A percentile compares a stretch with the other conserved stretches of the same genome.
Evolutionary conservation across 2,888 invertebrate genomes (phyloP).

Genomic region (Chrysolina americana): DNA sequence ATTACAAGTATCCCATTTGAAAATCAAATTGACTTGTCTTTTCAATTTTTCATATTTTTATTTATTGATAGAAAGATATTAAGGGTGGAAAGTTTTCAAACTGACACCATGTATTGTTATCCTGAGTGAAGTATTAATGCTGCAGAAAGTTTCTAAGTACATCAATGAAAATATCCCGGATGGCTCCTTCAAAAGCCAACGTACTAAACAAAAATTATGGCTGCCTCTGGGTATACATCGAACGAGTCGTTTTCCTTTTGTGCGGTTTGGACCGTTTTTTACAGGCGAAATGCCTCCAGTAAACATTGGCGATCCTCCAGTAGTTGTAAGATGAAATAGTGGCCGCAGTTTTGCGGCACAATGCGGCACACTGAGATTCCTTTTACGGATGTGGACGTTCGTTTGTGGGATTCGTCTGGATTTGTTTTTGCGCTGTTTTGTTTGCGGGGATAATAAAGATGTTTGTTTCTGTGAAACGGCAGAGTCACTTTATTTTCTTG

Average conservation of each 20-base stretch:
- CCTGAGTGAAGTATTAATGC: too few species aligned
- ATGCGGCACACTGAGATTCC: conserved; percentile 61
- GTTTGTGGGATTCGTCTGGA: conserved; percentile 36
- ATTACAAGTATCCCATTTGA: too few species aligned
- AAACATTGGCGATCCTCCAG: conserved; percentile 64
- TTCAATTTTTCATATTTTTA: too few species aligned
- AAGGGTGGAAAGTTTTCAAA: too few species aligned
- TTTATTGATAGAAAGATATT: too few species aligned
- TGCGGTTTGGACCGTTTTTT: conserved; percentile 50
- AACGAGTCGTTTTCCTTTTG: conserved; percentile 54
- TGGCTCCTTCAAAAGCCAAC: conserved; percentile 16
- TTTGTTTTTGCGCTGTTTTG: conserved; percentile 29
- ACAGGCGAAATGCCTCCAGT: conserved; percentile 53
- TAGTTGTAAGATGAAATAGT: conserved; percentile 61
- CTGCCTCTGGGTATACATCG: conserved; percentile 63
- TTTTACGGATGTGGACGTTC: conserved; percentile 58
- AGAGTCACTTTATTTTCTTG: background rate
- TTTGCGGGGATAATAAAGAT: conserved; percentile 22
- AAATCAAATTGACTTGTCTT: too few species aligned
- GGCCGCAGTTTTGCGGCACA: conserved; percentile 59
- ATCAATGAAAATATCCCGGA: too few species aligned
- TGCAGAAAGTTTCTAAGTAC: too few species aligned
- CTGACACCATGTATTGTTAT: too few species aligned
- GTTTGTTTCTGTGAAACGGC: conserved; percentile 12
- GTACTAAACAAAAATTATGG: conserved; percentile 58